Base-by-base conservation (phyloP, 2,113 vertebrate genomes). In the Hemiprocne comata region DNA sequence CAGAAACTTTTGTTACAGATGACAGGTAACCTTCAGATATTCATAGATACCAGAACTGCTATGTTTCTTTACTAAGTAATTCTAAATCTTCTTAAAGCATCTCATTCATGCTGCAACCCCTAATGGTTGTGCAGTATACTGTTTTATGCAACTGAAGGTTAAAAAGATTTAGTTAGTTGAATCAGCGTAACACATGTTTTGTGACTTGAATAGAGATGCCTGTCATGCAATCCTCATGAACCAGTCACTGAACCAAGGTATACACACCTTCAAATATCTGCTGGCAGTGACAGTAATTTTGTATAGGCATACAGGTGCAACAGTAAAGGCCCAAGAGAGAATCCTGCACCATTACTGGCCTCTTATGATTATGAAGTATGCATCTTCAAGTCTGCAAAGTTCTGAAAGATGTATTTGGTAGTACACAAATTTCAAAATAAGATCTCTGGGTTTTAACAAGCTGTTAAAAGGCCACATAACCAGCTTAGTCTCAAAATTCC, bases 281-380 rank as follows among this genome's bases (percentile, higher is more conserved):
- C 46, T 70, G 40, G 16, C 17, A 51, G 40, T 18, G 18, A 51
- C 40, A 65, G 20, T 8, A 13, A 69, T 58, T 46, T n/a, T 69
- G 18, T 7, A 2, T 40, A 51, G 19, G 21, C 33, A 40, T 6
- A 36, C 7, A 53, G 36, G 11, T 48, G 26, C 34, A 82, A 42
- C 19, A 46, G 16, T 13, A 24, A 80, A 73, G 34, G 33, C 10
- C 16, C 0, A 0, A 60, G 36, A 58, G 23, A 54, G 23, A 78
- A 53, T 12, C 4, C 60, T 36, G 21, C 29, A 24, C 24, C 10
- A 28, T 21, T 10, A 24, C 29, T 14, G 33, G 71, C 18, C 34
- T 55, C 61, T 54, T 40, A 38, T 0, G 0, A 60, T 29, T 31
- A 40, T 4, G n/a, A 67, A 67, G 6, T 13, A 46, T 9, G 11